Evolutionary conservation across 2,888 invertebrate genomes (phyloP).

Genomic region (Oligia latruncula): DNA sequence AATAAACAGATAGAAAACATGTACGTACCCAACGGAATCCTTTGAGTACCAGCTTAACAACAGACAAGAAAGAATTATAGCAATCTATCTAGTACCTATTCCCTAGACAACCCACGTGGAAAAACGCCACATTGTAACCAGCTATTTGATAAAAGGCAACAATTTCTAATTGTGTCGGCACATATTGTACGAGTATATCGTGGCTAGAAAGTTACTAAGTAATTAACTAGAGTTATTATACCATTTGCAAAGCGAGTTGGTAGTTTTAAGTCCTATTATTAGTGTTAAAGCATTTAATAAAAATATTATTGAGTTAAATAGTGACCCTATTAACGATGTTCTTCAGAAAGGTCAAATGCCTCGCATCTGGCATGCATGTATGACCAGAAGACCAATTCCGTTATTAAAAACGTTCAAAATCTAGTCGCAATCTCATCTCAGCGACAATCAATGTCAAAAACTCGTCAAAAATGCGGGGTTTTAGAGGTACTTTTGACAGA

Average conservation of each 20-base stretch:
- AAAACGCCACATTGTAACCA: conserved; percentile 18
- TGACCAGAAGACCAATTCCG: neutral
- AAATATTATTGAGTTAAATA: neutral
- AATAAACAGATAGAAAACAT: conserved; percentile 12
- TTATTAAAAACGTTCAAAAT: too few species aligned
- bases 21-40: neutral
- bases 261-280: neutral
- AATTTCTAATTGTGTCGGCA: conserved; percentile 25
- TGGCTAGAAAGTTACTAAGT: conserved; percentile 30
- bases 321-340: neutral
- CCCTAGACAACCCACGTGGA: conserved; percentile 3
- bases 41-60: conserved; percentile 11
- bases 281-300: neutral
- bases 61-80: conserved; percentile 37
- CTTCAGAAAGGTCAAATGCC: neutral
- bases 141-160: conserved; percentile 26
- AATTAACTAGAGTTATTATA: conserved; percentile 25
- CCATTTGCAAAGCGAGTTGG: conserved; percentile 8
- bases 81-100: conserved; percentile 30
- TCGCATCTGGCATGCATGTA: neutral
- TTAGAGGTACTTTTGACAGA: too few species aligned
- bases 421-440: too few species aligned
- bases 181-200: conserved; percentile 12
- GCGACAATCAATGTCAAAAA: too few species aligned
- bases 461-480: too few species aligned